Conservation (phyloP, 2,888 invertebrate species). For the Netelia fuscicornis region DNA sequence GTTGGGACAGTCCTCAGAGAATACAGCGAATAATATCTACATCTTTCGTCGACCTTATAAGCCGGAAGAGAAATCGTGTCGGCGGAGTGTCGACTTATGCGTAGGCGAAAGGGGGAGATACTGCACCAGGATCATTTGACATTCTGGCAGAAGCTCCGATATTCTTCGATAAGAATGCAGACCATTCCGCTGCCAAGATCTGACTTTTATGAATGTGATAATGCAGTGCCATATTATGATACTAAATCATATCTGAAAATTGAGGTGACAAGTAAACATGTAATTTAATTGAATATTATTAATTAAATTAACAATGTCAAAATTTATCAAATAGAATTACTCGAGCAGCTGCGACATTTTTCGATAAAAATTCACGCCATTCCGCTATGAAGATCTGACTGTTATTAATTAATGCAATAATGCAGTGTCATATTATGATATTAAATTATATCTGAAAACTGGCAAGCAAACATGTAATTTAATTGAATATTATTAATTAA, state of each 20-base stretch:
- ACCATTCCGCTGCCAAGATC: neutral
- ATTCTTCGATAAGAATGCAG: neutral
- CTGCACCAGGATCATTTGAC: conserved; percentile 25
- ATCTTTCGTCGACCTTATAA: conserved; percentile 38
- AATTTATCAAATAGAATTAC: too few species aligned
- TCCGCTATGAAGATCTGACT: neutral
- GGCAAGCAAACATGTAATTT: too few species aligned
- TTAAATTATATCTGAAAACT: too few species aligned
- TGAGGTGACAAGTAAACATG: too few species aligned
- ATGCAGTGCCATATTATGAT: neutral
- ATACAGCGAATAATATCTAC: conserved; percentile 7
- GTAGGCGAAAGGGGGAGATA: neutral
- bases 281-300: too few species aligned
- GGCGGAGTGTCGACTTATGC: conserved; percentile 8
- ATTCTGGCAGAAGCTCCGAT: conserved; percentile 19
- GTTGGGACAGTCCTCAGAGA: conserved; percentile 1
- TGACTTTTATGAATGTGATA: conserved; percentile 9
- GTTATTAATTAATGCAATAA: conserved; percentile 1
- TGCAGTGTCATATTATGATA: neutral
- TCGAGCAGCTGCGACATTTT: neutral
- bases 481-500: too few species aligned
- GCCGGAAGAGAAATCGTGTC: conserved; percentile 53
- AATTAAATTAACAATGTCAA: too few species aligned
- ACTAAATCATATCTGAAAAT: too few species aligned
- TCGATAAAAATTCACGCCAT: neutral